Conservation (phyloP, 2,888 invertebrate genomes). For the Eupithecia tripunctaria region DNA sequence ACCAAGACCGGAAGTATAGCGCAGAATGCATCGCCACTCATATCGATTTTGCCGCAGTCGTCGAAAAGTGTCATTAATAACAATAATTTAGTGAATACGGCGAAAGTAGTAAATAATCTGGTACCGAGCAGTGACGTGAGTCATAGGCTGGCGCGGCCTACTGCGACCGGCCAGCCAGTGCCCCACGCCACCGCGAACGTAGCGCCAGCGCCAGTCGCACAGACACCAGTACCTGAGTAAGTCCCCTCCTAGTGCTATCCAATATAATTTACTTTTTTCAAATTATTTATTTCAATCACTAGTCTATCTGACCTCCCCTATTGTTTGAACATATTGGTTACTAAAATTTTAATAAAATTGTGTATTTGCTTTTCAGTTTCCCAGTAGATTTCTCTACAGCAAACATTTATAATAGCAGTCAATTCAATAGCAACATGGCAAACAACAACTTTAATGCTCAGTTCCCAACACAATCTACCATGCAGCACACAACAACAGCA, state of each 20-base stretch:
- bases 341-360: neutral
- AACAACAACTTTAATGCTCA: constrained; percentile 66
- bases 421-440: constrained; percentile 67
- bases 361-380: constrained; percentile 76
- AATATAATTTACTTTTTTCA: neutral
- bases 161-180: constrained; percentile 64
- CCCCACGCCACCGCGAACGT: constrained; percentile 53
- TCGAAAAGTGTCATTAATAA: constrained; percentile 62
- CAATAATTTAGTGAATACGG: constrained; percentile 60
- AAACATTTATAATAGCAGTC: constrained; percentile 88
- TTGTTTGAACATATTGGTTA: neutral
- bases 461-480: constrained; percentile 67
- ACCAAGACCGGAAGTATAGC: constrained; percentile 62
- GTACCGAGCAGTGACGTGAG: constrained; percentile 58
- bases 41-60: constrained; percentile 71
- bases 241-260: constrained; percentile 41
- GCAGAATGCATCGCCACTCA: constrained; percentile 62
- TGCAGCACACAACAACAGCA: constrained; percentile 62
- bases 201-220: constrained; percentile 42
- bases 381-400: constrained; percentile 89
- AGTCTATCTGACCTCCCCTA: neutral
- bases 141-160: constrained; percentile 71
- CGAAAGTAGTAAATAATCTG: constrained; percentile 68
- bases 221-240: constrained; percentile 75
- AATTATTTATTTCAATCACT: neutral